Evolutionary conservation across 2,888 invertebrate species (phyloP), one percentile per base, ranked within the genome.

Genomic region (Pseudoips prasinana): DNA sequence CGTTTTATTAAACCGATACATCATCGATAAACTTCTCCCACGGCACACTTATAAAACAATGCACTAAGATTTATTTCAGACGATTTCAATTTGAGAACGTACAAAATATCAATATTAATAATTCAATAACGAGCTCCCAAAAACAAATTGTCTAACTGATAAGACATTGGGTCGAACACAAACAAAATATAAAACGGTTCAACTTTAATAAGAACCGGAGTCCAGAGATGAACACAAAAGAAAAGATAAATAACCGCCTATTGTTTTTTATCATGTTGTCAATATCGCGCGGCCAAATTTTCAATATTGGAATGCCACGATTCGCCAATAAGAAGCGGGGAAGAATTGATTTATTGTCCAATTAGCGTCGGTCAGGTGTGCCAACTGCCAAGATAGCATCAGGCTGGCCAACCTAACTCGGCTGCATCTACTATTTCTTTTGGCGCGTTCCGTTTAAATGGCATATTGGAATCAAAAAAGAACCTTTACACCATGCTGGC

Each of bases 301-400:
- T 86, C 86, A 82, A 88, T 87, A 88, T 88, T 86, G 87, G 87
- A 88, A 88, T 85, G 87, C 85, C 79, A 78, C 82, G 84, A 86
- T 86, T 79, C 86, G 82, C 87, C 87, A 88, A 88, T 87, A 88
- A 88, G 86, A 88, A 87, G 83, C 85, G 79, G 78, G 79, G 77
- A 82, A 86, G 87, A 87, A 88, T 89, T 89, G 89, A 89, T 88
- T 88, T 88, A 89, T 89, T 89, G 87, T 86, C 87, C 89, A 89
- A 89, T 89, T 89, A 88, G 87, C 83, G 87, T 88, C 84, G 85
- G 86, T 88, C 89, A 87, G 86, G 87, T 86, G 88, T 88, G 88
- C 88, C 88, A 88, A 88, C 87, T 87, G 87, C 86, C 86, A 85
- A 87, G 88, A 88, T 88, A 88, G 78, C 75, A 88, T 88, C 88